Percentiles rank a stretch among this genome's conserved stretches.
phyloP scores from a whole-genome alignment of 1,140 invertebrate species.

The Apolygus lucorum region DNA sequence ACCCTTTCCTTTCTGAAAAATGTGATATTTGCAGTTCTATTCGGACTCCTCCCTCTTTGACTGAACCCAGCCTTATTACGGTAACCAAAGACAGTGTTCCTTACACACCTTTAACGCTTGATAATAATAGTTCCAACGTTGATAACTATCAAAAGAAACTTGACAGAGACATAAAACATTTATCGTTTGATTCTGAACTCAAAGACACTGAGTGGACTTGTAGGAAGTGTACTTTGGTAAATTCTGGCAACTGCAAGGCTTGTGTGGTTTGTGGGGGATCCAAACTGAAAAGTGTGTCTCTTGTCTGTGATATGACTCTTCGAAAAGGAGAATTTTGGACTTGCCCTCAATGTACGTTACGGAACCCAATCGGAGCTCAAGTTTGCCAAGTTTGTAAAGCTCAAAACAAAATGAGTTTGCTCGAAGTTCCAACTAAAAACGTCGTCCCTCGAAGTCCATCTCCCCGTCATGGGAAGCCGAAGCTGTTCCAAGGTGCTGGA shows the following conservation, averaged over 20 bases:
- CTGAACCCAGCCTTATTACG: constrained; percentile 56
- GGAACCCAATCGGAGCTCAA: constrained; percentile 62
- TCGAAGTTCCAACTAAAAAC: constrained; percentile 33
- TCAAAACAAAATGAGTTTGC: constrained; percentile 34
- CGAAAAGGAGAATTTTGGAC: constrained; percentile 66
- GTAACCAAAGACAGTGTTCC: constrained; percentile 52
- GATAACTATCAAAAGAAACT: background rate
- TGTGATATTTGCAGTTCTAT: constrained; percentile 71
- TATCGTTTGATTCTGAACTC: constrained; percentile 10
- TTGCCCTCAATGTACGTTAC: constrained; percentile 68
- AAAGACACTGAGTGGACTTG: constrained; percentile 60
- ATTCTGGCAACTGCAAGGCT: constrained; percentile 53
- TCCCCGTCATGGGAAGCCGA: constrained; percentile 36
- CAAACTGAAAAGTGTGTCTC: constrained; percentile 55
- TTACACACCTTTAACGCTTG: constrained; percentile 43
- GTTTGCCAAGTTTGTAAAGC: constrained; percentile 73
- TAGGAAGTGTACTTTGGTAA: constrained; percentile 76
- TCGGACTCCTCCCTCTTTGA: constrained; percentile 52
- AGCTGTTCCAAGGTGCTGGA: constrained; percentile 12
- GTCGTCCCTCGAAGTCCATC: constrained; percentile 40
- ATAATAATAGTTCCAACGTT: constrained; percentile 18
- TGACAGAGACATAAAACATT: constrained; percentile 7
- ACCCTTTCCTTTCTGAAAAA: constrained; percentile 62
- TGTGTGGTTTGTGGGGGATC: constrained; percentile 79
- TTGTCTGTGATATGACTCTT: constrained; percentile 56